These are phyloP conservation scores for Arge pagana DNA, from an alignment of 2,888 invertebrate species.

Conservation along the genomic window DNA sequence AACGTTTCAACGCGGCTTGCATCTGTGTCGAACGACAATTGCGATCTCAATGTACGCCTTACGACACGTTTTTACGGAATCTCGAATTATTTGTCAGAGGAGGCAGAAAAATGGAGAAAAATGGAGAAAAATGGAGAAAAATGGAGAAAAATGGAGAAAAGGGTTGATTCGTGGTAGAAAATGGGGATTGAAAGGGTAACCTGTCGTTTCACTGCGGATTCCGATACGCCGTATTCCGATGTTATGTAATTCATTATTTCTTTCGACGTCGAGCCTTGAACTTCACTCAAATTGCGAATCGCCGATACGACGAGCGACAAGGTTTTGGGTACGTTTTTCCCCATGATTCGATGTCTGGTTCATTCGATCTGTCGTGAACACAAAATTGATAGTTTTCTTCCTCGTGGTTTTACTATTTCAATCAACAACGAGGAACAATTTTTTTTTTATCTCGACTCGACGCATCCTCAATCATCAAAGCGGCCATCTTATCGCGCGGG, in stretches of 20 bases:
- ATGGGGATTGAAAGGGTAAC: too few relatives aligned
- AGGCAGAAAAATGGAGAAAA: too few relatives aligned
- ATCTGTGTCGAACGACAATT: too few relatives aligned
- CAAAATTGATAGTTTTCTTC: neutral
- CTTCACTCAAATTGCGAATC: conserved; percentile 46
- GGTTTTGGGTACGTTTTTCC: conserved; percentile 44
- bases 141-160: too few relatives aligned
- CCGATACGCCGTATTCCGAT: conserved; percentile 42
- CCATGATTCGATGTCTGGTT: conserved; percentile 33
- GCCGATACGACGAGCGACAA: conserved; percentile 49
- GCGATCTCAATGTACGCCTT: too few relatives aligned
- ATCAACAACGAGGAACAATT: neutral
- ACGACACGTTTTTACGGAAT: too few relatives aligned
- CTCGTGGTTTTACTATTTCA: neutral
- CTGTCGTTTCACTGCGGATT: conserved; percentile 41
- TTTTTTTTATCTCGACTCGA: neutral
- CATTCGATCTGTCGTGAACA: neutral
- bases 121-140: too few relatives aligned
- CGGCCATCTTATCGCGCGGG: too few relatives aligned
- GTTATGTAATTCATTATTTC: conserved; percentile 51
- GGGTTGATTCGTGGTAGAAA: too few relatives aligned
- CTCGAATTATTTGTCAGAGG: too few relatives aligned
- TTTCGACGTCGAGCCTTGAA: conserved; percentile 48
- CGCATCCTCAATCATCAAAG: too few relatives aligned
- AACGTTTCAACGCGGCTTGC: conserved; percentile 47